Evolutionary conservation across 1,140 invertebrate genomes (phyloP).

Genomic region (Bombus sibiricus): DNA sequence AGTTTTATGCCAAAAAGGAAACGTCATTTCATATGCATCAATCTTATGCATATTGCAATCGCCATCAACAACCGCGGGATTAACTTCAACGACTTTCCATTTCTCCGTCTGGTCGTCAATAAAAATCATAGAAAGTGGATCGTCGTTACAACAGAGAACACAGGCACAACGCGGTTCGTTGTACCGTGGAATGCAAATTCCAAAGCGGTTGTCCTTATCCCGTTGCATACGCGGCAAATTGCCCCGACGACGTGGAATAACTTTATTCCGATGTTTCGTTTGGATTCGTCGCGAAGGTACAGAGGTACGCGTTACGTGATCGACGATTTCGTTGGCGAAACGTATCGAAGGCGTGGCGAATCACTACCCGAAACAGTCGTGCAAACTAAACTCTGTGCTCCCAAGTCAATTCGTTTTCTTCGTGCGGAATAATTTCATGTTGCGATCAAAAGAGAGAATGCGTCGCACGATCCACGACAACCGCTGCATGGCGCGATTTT

Average conservation of each 20-base stretch:
- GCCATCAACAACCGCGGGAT: background rate
- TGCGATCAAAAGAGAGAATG: background rate
- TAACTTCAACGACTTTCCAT: conserved; percentile 18
- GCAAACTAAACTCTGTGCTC: background rate
- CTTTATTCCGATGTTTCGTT: background rate
- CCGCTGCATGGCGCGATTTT: background rate
- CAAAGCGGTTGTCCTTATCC: background rate
- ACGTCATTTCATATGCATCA: no score
- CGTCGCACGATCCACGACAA: background rate
- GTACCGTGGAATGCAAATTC: background rate
- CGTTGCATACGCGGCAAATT: background rate
- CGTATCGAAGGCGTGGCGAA: background rate
- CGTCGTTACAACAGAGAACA: background rate
- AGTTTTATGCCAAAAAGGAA: no score
- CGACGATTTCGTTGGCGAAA: conserved; percentile 4
- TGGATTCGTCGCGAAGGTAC: background rate
- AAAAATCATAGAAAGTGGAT: conserved; percentile 6
- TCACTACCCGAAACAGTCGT: background rate
- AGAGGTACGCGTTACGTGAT: background rate
- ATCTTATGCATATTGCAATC: no score
- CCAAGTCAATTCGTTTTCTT: background rate
- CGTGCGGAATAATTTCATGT: background rate
- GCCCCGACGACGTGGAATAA: background rate
- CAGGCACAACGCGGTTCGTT: background rate
- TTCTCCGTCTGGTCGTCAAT: background rate